Percentiles rank a stretch among this genome's conserved stretches.
phyloP scores from a whole-genome alignment of 92 coral and sea anemone species.

The Nematostella vectensis region DNA sequence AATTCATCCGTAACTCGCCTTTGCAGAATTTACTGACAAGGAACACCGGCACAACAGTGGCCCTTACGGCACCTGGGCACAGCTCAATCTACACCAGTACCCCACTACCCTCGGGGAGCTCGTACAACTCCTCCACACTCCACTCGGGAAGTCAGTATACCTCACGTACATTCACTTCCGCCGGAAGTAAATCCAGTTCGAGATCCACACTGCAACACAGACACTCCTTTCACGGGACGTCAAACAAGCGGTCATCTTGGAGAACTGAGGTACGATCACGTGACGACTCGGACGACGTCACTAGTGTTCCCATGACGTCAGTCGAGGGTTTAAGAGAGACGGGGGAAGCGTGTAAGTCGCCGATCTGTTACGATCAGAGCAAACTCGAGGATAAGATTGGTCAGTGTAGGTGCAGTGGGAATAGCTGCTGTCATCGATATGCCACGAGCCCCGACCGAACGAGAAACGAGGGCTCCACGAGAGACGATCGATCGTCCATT shows the following conservation, averaged over 20 bases:
- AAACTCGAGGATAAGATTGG: constrained; percentile 13
- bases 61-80: not conserved
- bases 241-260: constrained; percentile 17
- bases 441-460: constrained; percentile 3
- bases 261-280: constrained; percentile 3
- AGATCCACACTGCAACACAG: constrained; percentile 15
- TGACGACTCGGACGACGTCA: not conserved
- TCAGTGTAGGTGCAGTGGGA: constrained; percentile 9
- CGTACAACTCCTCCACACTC: not conserved
- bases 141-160: not conserved
- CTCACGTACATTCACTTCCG: not conserved
- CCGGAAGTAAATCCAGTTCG: constrained; percentile 8
- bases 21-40: constrained; percentile 37
- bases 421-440: not conserved
- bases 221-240: constrained; percentile 19
- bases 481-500: constrained; percentile 24
- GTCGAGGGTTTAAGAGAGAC: not conserved
- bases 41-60: constrained; percentile 24
- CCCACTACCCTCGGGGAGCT: not conserved
- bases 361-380: constrained; percentile 39
- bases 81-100: not conserved
- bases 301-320: not conserved
- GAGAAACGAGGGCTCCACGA: not conserved
- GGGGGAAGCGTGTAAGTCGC: constrained; percentile 27
- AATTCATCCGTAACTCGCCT: constrained; percentile 22